phyloP scores from a whole-genome alignment of 1,140 invertebrate species.

The Lysiphlebus fabarum region DNA sequence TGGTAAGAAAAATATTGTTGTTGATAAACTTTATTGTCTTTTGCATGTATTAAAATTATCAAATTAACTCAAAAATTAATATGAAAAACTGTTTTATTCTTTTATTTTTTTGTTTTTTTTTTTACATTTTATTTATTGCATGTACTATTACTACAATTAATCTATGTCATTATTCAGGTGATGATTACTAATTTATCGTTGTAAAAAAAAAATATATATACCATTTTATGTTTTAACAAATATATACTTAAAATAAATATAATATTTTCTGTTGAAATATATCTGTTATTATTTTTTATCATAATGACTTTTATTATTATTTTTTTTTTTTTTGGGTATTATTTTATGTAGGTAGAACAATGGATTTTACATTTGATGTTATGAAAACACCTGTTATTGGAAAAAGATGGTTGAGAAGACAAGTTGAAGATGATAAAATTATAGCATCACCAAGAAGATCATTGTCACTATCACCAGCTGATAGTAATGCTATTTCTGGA shows the following conservation, averaged over 20 bases:
- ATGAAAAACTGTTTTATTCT: too few relatives aligned
- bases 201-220: too few relatives aligned
- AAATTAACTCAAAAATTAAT: conserved; percentile 4
- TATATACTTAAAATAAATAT: too few relatives aligned
- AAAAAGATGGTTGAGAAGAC: conserved; percentile 60
- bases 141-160: conserved; percentile 27
- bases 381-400: conserved; percentile 91
- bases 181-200: too few relatives aligned
- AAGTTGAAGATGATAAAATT: conserved; percentile 46
- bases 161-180: conserved; percentile 11
- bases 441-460: conserved; percentile 63
- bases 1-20: conserved; percentile 54
- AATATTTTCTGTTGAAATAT: not conserved
- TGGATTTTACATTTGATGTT: conserved; percentile 96
- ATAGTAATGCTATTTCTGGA: conserved; percentile 70
- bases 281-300: conserved; percentile 13
- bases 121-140: too few relatives aligned
- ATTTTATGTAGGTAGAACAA: conserved; percentile 74
- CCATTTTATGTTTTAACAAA: too few relatives aligned
- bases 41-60: not conserved
- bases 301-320: not conserved
- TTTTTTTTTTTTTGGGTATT: conserved; percentile 36
- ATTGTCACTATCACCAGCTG: conserved; percentile 76
- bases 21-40: not conserved
- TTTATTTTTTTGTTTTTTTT: too few relatives aligned